Conservation (phyloP, 1,140 invertebrate species). For the Marisa cornuarietis region DNA sequence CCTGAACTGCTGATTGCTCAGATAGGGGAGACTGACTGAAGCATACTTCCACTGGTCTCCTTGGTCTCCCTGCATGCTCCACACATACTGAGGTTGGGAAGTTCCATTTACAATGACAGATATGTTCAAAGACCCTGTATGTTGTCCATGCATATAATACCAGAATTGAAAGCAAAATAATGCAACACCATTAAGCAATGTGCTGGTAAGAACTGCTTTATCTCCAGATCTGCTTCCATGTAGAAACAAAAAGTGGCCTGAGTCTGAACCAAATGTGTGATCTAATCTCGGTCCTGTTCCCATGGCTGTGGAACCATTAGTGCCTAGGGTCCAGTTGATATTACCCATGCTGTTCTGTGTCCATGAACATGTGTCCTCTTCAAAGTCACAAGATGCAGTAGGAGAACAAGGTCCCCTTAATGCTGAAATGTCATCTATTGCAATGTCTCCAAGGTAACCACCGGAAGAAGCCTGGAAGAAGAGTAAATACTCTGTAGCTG, state of each 20-base stretch:
- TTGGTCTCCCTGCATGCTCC: slow-evolving; percentile 67
- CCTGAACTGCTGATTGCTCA: background rate
- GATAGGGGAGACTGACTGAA: slow-evolving; percentile 18
- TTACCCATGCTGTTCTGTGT: slow-evolving; percentile 41
- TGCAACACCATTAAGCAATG: background rate
- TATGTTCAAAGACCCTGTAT: slow-evolving; percentile 49
- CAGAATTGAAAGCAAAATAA: slow-evolving; percentile 71
- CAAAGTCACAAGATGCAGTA: slow-evolving; percentile 48
- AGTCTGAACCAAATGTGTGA: slow-evolving; percentile 71
- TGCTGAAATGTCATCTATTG: slow-evolving; percentile 53
- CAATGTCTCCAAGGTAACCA: slow-evolving; percentile 43
- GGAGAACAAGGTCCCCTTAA: slow-evolving; percentile 41
- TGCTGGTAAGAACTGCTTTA: slow-evolving; percentile 42
- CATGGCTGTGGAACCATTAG: slow-evolving; percentile 65
- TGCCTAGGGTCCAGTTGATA: slow-evolving; percentile 55
- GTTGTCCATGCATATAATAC: slow-evolving; percentile 79
- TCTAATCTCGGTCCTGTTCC: slow-evolving; percentile 79
- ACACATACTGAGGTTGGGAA: background rate
- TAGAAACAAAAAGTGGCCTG: slow-evolving; percentile 59
- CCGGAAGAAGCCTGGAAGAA: slow-evolving; percentile 15
- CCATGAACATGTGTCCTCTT: slow-evolving; percentile 55
- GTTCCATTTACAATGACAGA: slow-evolving; percentile 36
- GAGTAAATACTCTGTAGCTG: slow-evolving; percentile 8
- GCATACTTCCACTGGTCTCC: slow-evolving; percentile 21
- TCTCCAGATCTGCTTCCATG: slow-evolving; percentile 43